phyloP scores from a whole-genome alignment of 2,113 vertebrate species.

The Cromileptes altivelis region DNA sequence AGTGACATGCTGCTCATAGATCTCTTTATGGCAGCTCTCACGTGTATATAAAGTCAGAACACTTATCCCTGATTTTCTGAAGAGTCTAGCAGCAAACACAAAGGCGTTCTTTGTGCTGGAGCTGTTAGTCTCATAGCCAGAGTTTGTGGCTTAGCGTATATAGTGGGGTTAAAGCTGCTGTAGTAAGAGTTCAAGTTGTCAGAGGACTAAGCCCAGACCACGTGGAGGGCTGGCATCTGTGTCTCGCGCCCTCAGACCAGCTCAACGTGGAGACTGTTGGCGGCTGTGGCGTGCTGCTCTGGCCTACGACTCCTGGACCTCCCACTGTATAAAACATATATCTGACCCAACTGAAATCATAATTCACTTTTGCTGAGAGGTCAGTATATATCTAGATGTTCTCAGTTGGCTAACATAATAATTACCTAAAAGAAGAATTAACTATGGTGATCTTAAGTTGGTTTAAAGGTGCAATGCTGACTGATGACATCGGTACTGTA shows the following conservation, averaged over 20 bases:
- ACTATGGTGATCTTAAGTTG: background rate
- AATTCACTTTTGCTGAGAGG: background rate
- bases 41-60: slow-evolving; percentile 41
- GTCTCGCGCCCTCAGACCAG: slow-evolving; percentile 20
- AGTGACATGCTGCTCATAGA: slow-evolving; percentile 50
- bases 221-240: slow-evolving; percentile 51
- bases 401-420: background rate
- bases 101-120: slow-evolving; percentile 36
- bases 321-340: background rate
- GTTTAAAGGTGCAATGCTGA: too few relatives aligned
- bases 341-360: background rate
- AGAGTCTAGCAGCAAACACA: slow-evolving; percentile 41
- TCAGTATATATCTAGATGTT: background rate
- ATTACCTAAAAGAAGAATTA: background rate
- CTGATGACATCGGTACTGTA: background rate
- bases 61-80: slow-evolving; percentile 38
- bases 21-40: slow-evolving; percentile 36
- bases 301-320: background rate
- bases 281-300: slow-evolving; percentile 10
- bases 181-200: slow-evolving; percentile 32
- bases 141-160: slow-evolving; percentile 55
- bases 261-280: slow-evolving; percentile 28
- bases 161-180: slow-evolving; percentile 43
- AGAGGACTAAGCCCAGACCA: slow-evolving; percentile 45
- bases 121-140: slow-evolving; percentile 63